Conservation (phyloP, 1,140 invertebrate genomes). For the Habropoda laboriosa region DNA sequence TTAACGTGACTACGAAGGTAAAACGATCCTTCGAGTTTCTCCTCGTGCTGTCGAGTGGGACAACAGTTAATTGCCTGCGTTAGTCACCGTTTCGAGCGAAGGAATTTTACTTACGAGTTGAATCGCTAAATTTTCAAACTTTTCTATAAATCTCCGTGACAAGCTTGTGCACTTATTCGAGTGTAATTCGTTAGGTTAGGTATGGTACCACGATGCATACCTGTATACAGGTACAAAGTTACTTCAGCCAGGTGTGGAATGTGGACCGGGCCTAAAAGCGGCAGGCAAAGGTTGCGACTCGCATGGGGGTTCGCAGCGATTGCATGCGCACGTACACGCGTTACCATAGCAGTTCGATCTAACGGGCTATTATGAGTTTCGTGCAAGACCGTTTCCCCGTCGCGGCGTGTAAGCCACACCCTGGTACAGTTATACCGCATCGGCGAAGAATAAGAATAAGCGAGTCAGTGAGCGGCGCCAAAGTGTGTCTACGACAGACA, state of each 20-base stretch:
- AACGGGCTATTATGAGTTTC: conserved; percentile 60
- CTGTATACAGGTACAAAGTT: too few relatives aligned
- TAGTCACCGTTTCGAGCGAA: background rate
- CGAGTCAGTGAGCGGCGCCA: too few relatives aligned
- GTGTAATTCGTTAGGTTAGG: too few relatives aligned
- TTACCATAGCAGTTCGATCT: conserved; percentile 67
- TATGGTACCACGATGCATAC: too few relatives aligned
- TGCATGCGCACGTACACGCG: background rate
- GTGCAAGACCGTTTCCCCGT: conserved; percentile 45
- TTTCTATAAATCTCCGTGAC: background rate
- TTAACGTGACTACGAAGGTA: background rate
- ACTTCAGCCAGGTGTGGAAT: background rate
- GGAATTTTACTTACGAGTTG: background rate
- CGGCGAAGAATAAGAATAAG: conserved; percentile 47
- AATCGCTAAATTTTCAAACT: background rate
- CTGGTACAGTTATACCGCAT: conserved; percentile 55
- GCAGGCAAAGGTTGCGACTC: background rate
- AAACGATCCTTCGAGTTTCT: background rate
- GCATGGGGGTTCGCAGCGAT: background rate
- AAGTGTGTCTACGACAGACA: background rate
- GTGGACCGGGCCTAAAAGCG: too few relatives aligned
- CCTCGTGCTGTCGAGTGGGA: background rate
- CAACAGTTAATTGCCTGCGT: background rate
- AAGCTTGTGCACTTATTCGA: too few relatives aligned
- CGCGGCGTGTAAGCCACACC: conserved; percentile 58